Conservation (phyloP, 37 sponge, comb jelly and placozoan genomes). For the Mnemiopsis leidyi region DNA sequence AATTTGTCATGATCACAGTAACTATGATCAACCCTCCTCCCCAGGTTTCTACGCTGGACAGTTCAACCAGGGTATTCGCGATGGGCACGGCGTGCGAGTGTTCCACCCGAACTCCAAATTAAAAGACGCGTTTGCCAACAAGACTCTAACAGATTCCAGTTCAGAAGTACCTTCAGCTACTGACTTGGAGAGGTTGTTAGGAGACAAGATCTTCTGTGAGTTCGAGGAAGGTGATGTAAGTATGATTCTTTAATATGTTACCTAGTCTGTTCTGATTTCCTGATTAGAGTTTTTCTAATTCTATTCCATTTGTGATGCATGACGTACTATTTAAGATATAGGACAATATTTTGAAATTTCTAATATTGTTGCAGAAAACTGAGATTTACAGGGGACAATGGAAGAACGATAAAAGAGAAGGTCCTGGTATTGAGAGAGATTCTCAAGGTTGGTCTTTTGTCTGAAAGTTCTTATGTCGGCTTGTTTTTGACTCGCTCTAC, state of each 20-base stretch:
- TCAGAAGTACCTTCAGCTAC: slow-evolving; percentile 43
- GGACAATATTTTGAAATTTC: too few relatives aligned
- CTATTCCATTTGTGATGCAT: too few relatives aligned
- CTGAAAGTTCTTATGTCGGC: too few relatives aligned
- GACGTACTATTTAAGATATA: too few relatives aligned
- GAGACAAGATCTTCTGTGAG: slow-evolving; percentile 10
- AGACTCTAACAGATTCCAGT: not conserved
- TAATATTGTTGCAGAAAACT: slow-evolving; percentile 31
- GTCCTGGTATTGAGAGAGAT: slow-evolving; percentile 25
- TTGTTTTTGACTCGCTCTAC: too few relatives aligned
- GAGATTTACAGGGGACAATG: slow-evolving; percentile 59
- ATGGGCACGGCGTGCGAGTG: slow-evolving; percentile 57
- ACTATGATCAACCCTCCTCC: too few relatives aligned
- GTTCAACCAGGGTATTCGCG: slow-evolving; percentile 27
- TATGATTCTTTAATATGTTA: too few relatives aligned
- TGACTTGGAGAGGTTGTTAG: not conserved
- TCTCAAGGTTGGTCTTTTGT: not conserved
- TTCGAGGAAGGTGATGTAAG: not conserved
- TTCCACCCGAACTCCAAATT: slow-evolving; percentile 18
- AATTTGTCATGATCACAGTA: too few relatives aligned
- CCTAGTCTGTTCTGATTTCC: too few relatives aligned
- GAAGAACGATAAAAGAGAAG: slow-evolving; percentile 34
- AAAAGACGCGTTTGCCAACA: slow-evolving; percentile 21
- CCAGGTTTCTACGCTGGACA: slow-evolving; percentile 57
- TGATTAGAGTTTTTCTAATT: too few relatives aligned